These are phyloP conservation scores for Lampropteryx suffumata DNA, from an alignment of 2,888 invertebrate genomes.

Conservation along the genomic window DNA sequence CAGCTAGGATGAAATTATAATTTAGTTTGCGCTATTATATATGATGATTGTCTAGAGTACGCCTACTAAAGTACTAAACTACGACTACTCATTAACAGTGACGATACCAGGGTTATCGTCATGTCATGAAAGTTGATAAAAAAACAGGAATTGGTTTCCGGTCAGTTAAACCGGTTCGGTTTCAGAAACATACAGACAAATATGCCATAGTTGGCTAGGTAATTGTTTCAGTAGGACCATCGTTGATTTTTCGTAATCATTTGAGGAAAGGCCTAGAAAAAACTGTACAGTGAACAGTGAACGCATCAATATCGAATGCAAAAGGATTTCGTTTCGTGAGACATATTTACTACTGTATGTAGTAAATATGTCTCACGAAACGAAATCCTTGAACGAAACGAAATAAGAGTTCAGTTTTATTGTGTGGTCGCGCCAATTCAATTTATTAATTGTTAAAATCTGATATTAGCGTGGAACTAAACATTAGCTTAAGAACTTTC, in stretches of 20 bases:
- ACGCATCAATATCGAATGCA: neutral
- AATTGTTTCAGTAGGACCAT: neutral
- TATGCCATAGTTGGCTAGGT: slow-evolving; percentile 1
- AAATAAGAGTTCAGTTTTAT: no score
- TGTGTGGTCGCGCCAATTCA: no score
- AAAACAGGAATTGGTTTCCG: no score
- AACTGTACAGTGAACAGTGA: neutral
- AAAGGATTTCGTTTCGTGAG: neutral
- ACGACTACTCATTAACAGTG: neutral
- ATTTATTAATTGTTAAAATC: no score
- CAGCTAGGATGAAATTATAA: neutral
- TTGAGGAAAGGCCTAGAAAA: neutral
- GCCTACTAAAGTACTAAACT: no score
- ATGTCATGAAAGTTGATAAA: neutral
- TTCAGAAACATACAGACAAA: neutral
- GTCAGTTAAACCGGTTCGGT: no score
- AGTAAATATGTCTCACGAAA: no score
- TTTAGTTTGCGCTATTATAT: neutral
- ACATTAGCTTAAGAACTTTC: no score
- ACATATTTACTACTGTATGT: neutral
- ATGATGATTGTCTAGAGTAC: neutral
- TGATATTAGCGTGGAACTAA: no score
- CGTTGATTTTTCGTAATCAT: neutral
- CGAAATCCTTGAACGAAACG: no score
- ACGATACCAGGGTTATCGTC: neutral